A percentile compares a stretch with the other conserved stretches of the same genome.
Evolutionary conservation across 2,888 invertebrate species (phyloP).

Genomic region (Holacanthella duospinosa): DNA sequence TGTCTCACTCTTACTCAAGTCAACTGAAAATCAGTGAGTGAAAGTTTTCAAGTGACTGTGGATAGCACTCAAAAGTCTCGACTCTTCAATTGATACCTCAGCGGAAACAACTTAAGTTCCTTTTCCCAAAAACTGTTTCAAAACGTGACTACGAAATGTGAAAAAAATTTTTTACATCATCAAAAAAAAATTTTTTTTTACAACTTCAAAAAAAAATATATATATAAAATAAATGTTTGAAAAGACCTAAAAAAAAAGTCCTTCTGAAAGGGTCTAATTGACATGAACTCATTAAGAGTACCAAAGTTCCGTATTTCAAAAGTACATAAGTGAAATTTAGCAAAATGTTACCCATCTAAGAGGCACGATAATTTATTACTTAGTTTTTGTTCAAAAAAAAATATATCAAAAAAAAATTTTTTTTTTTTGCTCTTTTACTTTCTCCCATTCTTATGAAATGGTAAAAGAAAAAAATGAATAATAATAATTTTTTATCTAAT

Average conservation of each 20-base stretch:
- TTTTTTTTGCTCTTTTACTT: neutral
- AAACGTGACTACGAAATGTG: neutral
- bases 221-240: too few species aligned
- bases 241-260: too few species aligned
- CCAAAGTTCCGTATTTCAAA: neutral
- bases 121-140: neutral
- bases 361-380: too few species aligned
- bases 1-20: neutral
- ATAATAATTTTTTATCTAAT: too few species aligned
- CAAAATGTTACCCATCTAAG: too few species aligned
- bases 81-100: constrained; percentile 1
- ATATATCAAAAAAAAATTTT: too few species aligned
- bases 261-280: neutral
- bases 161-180: neutral
- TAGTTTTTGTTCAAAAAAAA: too few species aligned
- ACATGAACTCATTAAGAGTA: neutral
- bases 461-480: too few species aligned
- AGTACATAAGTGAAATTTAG: neutral
- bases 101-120: neutral
- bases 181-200: too few species aligned
- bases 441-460: neutral
- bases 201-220: too few species aligned
- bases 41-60: neutral
- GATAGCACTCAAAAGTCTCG: neutral
- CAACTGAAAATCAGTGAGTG: neutral